Base-by-base conservation (phyloP, 2,888 invertebrate genomes). In the Torymus auratus region DNA sequence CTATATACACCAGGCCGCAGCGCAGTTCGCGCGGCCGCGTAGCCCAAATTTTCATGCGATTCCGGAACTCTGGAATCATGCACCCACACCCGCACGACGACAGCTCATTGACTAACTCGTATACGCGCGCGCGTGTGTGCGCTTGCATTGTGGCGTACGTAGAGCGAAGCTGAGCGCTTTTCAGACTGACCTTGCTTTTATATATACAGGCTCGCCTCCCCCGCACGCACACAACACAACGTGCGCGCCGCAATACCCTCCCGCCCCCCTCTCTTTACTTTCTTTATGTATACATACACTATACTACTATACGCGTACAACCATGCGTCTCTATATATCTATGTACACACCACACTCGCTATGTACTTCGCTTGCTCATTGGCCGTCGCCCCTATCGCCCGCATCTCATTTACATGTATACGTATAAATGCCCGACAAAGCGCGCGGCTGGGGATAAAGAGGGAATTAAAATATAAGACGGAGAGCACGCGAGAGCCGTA, bases 131-230 rank as follows among this genome's bases (percentile, higher is more conserved):
- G 65, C 28, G 52, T 58, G 65, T 11, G 15, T 23, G 80, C 83
- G 84, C 83, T 85, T 84, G 84, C 83, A 84, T 84, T 85, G 81
- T 65, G 83, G 82, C 23, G 20, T 20, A 2, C 20, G 20, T 20
- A 85, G 85, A 84, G 78, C 55, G 83, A 76, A 75, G 84, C 83
- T 7, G 28, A 52, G 73, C 72, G 68, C 70, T 78, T 84, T 85
- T 84, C 81, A 83, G 82, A 83, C 83, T 84, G 83, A 84, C 83
- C 84, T 83, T 84, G 84, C 83, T 85, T 85, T 71, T 82, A 78
- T 82, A 55, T 14, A 41, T 7, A 41, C 7, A 28, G 7, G 5
- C 41, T 41, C 7, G 41, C 41, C 41, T 41, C 41, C 41, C 7
- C 41, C 41, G 41, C 41, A 41, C 41, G 41, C 7, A 1, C 41